phyloP scores from a whole-genome alignment of 2,113 vertebrate genomes.

The Gadus macrocephalus region DNA sequence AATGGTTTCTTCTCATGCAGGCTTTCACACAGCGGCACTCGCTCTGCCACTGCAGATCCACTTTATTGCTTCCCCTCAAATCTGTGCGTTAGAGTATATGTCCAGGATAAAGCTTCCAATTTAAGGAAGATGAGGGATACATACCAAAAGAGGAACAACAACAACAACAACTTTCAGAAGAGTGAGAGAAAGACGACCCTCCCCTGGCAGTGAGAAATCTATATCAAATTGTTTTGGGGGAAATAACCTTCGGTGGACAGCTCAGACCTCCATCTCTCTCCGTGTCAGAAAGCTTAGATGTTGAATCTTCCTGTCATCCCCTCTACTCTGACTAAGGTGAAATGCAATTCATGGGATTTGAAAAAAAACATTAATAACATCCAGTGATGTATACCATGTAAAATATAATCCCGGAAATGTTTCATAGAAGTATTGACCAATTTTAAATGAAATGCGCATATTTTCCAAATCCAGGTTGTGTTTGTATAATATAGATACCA shows the following conservation, averaged over 20 bases:
- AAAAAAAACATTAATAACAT: constrained; percentile 50
- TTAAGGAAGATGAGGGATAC: constrained; percentile 41
- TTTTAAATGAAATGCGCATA: too few species aligned
- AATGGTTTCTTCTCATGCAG: constrained; percentile 67
- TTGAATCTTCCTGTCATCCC: constrained; percentile 43
- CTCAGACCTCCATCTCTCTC: constrained; percentile 47
- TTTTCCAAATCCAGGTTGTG: too few species aligned
- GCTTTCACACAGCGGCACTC: constrained; percentile 23
- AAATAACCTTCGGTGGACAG: constrained; percentile 51
- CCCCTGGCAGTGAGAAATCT: constrained; percentile 44
- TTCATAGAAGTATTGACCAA: constrained; percentile 38
- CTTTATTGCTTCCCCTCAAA: constrained; percentile 48
- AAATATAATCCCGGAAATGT: constrained; percentile 33
- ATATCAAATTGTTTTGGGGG: constrained; percentile 44
- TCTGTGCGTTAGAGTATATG: constrained; percentile 31
- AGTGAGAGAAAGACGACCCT: constrained; percentile 43
- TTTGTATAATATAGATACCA: too few species aligned
- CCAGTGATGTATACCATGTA: constrained; percentile 36
- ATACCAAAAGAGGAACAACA: constrained; percentile 34
- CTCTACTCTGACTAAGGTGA: constrained; percentile 33
- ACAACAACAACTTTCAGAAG: constrained; percentile 35
- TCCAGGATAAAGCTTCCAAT: constrained; percentile 43
- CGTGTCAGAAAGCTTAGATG: constrained; percentile 49
- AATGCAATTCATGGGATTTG: constrained; percentile 59
- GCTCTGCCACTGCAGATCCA: constrained; percentile 52